Conservation (phyloP, 2,888 invertebrate species). For the Eilema griseolum region DNA sequence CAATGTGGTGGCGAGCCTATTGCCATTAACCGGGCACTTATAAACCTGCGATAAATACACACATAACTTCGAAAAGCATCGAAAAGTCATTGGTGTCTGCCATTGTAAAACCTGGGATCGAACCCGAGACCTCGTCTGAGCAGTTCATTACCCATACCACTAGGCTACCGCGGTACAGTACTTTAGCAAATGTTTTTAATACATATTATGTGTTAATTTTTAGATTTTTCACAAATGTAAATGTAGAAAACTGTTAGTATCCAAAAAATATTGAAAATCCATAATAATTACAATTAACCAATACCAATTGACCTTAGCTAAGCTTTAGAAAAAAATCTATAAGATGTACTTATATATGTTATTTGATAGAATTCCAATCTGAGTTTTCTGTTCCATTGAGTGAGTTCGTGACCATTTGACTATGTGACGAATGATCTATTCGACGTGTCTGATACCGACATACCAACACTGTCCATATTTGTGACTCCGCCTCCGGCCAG, state of each 20-base stretch:
- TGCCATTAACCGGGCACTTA: too few relatives aligned
- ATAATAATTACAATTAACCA: background rate
- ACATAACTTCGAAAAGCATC: too few relatives aligned
- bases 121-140: too few relatives aligned
- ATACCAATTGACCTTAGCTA: too few relatives aligned
- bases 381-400: slow-evolving; percentile 62
- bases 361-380: slow-evolving; percentile 55
- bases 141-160: too few relatives aligned
- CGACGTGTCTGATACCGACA: slow-evolving; percentile 61
- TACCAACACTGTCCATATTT: slow-evolving; percentile 67
- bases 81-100: too few relatives aligned
- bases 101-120: too few relatives aligned
- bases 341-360: slow-evolving; percentile 7
- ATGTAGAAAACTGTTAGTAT: background rate
- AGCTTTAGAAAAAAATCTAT: background rate
- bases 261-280: background rate
- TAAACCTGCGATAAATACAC: too few relatives aligned
- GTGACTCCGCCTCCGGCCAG: slow-evolving; percentile 78
- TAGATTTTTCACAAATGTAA: background rate
- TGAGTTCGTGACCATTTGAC: slow-evolving; percentile 68
- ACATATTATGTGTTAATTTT: background rate
- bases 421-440: slow-evolving; percentile 70
- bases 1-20: too few relatives aligned
- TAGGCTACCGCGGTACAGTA: too few relatives aligned
- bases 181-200: too few relatives aligned